Evolutionary conservation across 2,113 vertebrate genomes (phyloP).

Genomic region (Hemichromis elongatus): DNA sequence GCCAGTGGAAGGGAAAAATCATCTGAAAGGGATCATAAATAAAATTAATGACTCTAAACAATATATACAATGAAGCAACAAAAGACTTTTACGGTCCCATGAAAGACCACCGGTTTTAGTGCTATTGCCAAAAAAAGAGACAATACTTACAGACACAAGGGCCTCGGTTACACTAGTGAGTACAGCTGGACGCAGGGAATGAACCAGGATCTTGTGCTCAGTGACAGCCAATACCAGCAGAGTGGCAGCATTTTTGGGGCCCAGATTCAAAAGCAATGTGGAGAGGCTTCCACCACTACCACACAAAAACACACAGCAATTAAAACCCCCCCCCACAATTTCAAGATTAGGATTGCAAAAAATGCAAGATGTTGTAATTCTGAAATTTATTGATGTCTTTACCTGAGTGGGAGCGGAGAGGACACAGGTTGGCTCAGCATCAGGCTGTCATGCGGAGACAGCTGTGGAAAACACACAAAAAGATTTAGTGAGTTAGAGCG

Average conservation of each 20-base stretch:
- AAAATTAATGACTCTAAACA: background rate
- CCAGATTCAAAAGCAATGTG: constrained; percentile 91
- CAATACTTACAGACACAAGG: constrained; percentile 88
- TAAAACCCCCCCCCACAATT: background rate
- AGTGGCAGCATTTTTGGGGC: constrained; percentile 91
- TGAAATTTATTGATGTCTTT: constrained; percentile 18
- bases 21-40: constrained; percentile 76
- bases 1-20: constrained; percentile 99
- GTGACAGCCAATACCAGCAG: constrained; percentile 94
- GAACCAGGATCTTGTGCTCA: constrained; percentile 97
- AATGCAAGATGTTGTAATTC: background rate
- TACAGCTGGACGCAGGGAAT: constrained; percentile 93
- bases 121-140: background rate
- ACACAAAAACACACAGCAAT: background rate
- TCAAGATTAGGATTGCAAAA: background rate
- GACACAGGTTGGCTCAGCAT: constrained; percentile 97
- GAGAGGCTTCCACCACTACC: constrained; percentile 92
- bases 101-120: background rate
- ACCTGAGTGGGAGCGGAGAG: constrained; percentile 93
- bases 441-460: constrained; percentile 94
- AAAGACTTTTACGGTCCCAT: background rate
- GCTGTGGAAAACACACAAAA: constrained; percentile 68
- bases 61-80: background rate
- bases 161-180: constrained; percentile 98
- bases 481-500: background rate